phyloP scores from a whole-genome alignment of 2,113 vertebrate genomes.

The Psephotus haematonotus region DNA sequence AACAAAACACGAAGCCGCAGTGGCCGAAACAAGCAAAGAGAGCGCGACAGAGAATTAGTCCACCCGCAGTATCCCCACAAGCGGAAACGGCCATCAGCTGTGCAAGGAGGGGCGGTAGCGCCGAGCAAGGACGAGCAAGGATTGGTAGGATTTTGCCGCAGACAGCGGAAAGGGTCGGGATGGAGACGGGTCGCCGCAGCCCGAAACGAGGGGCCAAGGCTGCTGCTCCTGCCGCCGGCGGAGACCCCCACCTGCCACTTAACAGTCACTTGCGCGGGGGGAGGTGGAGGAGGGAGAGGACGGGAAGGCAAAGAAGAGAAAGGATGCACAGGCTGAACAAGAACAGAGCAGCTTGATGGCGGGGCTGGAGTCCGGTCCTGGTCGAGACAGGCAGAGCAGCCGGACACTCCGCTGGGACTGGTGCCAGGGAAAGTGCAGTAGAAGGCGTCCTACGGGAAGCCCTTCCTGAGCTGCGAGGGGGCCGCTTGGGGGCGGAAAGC shows the following conservation, averaged over 20 bases:
- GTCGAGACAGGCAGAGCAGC: no score
- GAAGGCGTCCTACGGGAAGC: no score
- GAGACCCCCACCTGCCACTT: background rate
- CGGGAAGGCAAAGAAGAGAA: background rate
- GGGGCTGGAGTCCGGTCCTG: rapidly evolving
- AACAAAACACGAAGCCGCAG: rapidly evolving
- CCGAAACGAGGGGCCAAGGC: background rate
- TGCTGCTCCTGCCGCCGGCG: no score
- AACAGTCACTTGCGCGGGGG: rapidly evolving
- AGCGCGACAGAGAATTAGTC: background rate
- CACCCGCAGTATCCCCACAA: background rate
- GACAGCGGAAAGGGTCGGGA: background rate
- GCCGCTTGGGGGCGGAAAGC: background rate
- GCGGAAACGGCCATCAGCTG: background rate
- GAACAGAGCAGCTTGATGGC: rapidly evolving
- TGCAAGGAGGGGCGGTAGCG: background rate
- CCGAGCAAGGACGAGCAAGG: no score
- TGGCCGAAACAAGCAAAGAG: background rate
- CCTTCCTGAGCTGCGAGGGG: rapidly evolving
- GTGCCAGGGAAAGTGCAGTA: rapidly evolving
- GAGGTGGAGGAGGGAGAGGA: background rate
- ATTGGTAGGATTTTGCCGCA: slow-evolving; percentile 56
- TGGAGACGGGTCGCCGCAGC: background rate
- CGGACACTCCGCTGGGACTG: rapidly evolving
- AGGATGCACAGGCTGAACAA: background rate